Percentiles rank a stretch among this genome's conserved stretches.
These are phyloP conservation scores for Sacculina carcini DNA, from an alignment of 2,888 invertebrate genomes.

Conservation along the genomic window DNA sequence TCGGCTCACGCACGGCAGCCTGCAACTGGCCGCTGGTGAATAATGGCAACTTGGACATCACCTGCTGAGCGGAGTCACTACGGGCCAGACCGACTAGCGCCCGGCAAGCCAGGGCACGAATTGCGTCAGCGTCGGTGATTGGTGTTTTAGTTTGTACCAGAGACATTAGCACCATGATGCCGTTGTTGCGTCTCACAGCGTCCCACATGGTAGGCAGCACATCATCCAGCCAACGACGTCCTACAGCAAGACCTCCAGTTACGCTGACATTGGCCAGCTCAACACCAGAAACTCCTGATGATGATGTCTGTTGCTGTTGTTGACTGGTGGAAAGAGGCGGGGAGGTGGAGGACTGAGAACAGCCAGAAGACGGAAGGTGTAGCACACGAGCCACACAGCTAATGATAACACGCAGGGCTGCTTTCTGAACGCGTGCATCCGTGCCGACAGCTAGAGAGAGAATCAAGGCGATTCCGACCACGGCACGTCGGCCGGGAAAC, in stretches of 20 bases:
- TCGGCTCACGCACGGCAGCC: constrained; percentile 75
- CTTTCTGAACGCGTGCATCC: constrained; percentile 64
- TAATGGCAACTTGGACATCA: constrained; percentile 76
- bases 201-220: constrained; percentile 35
- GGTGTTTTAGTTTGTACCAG: constrained; percentile 76
- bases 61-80: constrained; percentile 72
- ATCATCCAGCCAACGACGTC: too few relatives aligned
- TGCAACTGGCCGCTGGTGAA: constrained; percentile 81
- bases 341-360: too few relatives aligned
- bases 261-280: too few relatives aligned
- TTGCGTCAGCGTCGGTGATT: constrained; percentile 84
- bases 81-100: constrained; percentile 77
- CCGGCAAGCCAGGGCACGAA: constrained; percentile 73
- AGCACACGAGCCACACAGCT: constrained; percentile 84
- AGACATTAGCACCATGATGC: constrained; percentile 75
- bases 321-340: too few relatives aligned
- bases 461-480: constrained; percentile 35
- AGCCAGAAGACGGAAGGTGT: constrained; percentile 22
- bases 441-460: constrained; percentile 64
- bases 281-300: too few relatives aligned
- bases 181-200: constrained; percentile 72
- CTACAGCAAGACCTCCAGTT: too few relatives aligned
- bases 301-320: too few relatives aligned
- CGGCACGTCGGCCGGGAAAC: constrained; percentile 41
- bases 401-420: constrained; percentile 65